phyloP scores from a whole-genome alignment of 2,888 invertebrate species.

The Lampropteryx suffumata region DNA sequence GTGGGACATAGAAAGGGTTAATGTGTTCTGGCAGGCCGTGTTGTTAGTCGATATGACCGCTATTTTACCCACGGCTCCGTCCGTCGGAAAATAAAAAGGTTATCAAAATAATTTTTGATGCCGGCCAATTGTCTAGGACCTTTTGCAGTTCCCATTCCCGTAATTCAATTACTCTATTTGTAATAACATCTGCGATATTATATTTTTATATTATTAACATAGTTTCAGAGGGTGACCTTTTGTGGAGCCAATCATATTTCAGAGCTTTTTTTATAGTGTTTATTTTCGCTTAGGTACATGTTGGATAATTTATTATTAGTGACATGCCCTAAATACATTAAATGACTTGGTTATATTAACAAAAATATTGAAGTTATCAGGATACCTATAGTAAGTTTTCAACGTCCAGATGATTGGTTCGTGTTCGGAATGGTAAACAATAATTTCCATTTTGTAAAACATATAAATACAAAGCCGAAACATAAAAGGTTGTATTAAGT shows the following conservation, averaged over 20 bases:
- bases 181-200: background rate
- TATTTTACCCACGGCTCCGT: constrained; percentile 51
- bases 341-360: too few species aligned
- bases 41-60: constrained; percentile 58
- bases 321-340: too few species aligned
- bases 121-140: constrained; percentile 47
- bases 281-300: too few species aligned
- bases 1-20: constrained; percentile 59
- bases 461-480: constrained; percentile 16
- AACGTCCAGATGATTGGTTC: too few species aligned
- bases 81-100: constrained; percentile 59
- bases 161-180: constrained; percentile 1
- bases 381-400: too few species aligned
- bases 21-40: constrained; percentile 55
- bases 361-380: too few species aligned
- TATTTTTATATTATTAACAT: background rate
- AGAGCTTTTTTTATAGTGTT: too few species aligned
- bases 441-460: constrained; percentile 9
- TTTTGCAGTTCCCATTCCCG: constrained; percentile 31
- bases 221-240: too few species aligned
- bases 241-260: too few species aligned
- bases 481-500: constrained; percentile 29
- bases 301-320: too few species aligned
- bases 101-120: constrained; percentile 64
- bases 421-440: background rate